Percentiles rank a stretch among this genome's conserved stretches.
These are phyloP conservation scores for Holotrichia oblita DNA, from an alignment of 1,140 invertebrate genomes.

Conservation along the genomic window DNA sequence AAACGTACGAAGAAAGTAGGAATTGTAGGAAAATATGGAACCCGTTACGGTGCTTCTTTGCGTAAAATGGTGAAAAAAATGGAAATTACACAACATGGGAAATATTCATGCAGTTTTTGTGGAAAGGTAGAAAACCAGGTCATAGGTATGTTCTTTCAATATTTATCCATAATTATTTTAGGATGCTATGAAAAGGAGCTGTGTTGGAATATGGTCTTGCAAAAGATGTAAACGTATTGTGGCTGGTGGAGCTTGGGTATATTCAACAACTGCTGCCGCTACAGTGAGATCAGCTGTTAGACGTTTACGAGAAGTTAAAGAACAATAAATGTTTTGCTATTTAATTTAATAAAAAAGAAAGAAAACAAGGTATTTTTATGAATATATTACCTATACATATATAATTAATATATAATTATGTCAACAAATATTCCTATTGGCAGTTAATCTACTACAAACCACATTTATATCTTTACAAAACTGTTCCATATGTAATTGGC, in stretches of 20 bases:
- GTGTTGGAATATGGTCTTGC: slow-evolving; percentile 99
- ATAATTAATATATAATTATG: too few relatives aligned
- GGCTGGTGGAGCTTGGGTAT: slow-evolving; percentile 96
- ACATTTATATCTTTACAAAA: too few relatives aligned
- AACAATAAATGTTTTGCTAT: slow-evolving; percentile 69
- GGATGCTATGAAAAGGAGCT: slow-evolving; percentile 97
- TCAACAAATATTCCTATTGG: too few relatives aligned
- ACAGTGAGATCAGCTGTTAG: slow-evolving; percentile 95
- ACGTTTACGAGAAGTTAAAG: slow-evolving; percentile 96
- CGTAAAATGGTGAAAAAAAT: slow-evolving; percentile 99
- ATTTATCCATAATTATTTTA: slow-evolving; percentile 61
- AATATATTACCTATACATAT: not conserved
- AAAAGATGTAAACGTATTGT: slow-evolving; percentile 95
- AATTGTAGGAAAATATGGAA: slow-evolving; percentile 99
- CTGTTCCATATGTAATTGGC: too few relatives aligned
- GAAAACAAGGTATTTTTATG: not conserved
- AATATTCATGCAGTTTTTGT: slow-evolving; percentile 99
- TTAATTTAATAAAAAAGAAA: slow-evolving; percentile 38
- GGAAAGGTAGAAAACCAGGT: slow-evolving; percentile 91
- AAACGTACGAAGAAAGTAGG: slow-evolving; percentile 99
- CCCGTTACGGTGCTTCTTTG: slow-evolving; percentile 99
- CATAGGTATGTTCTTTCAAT: not conserved
- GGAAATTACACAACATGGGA: slow-evolving; percentile 99
- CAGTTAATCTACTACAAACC: too few relatives aligned
- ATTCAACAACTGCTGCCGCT: slow-evolving; percentile 95